phyloP scores from a whole-genome alignment of 2,113 vertebrate species.

The Trogon surrucura region DNA sequence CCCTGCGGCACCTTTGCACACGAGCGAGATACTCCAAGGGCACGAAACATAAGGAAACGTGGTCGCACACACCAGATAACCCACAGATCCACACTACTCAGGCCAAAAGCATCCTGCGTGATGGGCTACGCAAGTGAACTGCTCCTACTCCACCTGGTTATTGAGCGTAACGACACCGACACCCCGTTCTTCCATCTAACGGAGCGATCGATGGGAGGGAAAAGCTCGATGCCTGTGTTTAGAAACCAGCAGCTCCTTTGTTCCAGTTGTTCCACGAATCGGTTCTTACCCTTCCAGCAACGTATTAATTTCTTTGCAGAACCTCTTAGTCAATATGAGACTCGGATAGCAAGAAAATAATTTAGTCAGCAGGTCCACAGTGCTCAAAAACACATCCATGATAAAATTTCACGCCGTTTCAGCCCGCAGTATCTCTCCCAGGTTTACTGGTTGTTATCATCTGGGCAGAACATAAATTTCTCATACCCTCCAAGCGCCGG shows the following conservation, averaged over 20 bases:
- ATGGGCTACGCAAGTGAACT: neutral
- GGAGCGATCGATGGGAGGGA: neutral
- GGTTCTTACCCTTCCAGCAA: neutral
- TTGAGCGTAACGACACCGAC: accelerated
- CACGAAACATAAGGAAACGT: neutral
- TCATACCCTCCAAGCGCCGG: neutral
- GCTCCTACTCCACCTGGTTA: neutral
- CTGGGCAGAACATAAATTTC: neutral
- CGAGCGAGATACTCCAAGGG: neutral
- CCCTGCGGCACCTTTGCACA: accelerated
- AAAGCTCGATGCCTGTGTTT: neutral
- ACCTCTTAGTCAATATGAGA: neutral
- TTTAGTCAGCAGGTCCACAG: neutral
- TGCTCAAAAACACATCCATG: accelerated
- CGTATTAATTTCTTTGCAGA: neutral
- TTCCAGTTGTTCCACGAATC: neutral
- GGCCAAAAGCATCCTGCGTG: neutral
- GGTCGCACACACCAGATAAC: neutral
- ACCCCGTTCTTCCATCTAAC: neutral
- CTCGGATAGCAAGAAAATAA: neutral
- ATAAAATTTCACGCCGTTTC: neutral
- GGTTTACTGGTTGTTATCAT: neutral
- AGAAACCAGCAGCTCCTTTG: neutral
- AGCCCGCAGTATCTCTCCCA: neutral
- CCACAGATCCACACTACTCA: neutral